Base-by-base conservation (phyloP, 1,140 invertebrate genomes). In the Drosophila tropicalis region DNA sequence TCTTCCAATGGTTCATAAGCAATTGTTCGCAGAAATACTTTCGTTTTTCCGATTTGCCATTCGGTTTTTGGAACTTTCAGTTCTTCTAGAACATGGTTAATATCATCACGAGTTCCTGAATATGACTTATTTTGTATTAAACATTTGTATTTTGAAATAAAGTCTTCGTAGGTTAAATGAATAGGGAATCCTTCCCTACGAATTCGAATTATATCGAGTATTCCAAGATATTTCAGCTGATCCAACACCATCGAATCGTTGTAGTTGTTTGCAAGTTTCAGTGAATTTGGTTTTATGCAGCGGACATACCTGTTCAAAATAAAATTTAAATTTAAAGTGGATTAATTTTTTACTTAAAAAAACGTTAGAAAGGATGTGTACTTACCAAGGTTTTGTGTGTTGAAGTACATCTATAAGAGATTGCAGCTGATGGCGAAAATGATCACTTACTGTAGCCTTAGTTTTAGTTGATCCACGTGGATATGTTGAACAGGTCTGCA, bases 181-280 rank as follows among this genome's bases (percentile, higher is more conserved):
- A 98, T 95, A 0, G 98, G 98, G 92, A 96, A 99, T 1, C 98
- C 98, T 93, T 98, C 97, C 84, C 97, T 96, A 40, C 98, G 93
- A 65, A 99, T 99, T 62, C 97, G 94, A 80, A 99, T 98, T 71
- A 99, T 98, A 92, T 99, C 98, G 86, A 98, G 93, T 97, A 99
- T 99, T 55, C 98, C 98, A 54, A 99, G 94, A 93, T 99, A 99
- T 75, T 96, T 95, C 5, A 99, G 93, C 93, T 99, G 98, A 81
- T 97, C 97, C 41, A 98, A 93, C 2, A 99, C 98, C 62, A 98
- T 93, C 57, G 95, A 94, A 41, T 96, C 95, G 91, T 97, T 95
- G 91, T 97, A 99, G 73, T 95, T 94, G 81, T 97, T 95, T 0
- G 97, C 94, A n/a, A 94, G 93, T 92, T 99, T 99, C 76, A 96